Conservation (phyloP, 2,888 invertebrate genomes). For the Drosophila mayaguana region DNA sequence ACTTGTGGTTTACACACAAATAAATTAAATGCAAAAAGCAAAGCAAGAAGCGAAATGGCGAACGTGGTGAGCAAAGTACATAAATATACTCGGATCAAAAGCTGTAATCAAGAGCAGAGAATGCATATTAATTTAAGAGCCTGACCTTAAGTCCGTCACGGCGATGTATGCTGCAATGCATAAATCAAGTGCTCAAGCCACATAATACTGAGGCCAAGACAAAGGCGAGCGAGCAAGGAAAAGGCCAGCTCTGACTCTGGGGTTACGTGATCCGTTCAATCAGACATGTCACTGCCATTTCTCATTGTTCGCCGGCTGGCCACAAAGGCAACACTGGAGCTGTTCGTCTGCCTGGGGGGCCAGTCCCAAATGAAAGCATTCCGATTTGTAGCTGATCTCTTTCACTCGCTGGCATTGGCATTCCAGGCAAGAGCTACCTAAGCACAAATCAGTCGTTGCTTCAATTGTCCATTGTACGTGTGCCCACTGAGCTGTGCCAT, state of each 20-base stretch:
- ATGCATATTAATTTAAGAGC: conserved; percentile 43
- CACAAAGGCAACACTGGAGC: conserved; percentile 13
- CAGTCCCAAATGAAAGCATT: conserved; percentile 25
- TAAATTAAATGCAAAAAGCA: conserved; percentile 36
- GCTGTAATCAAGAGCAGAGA: conserved; percentile 46
- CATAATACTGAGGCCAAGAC: conserved; percentile 7
- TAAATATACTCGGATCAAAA: conserved; percentile 49
- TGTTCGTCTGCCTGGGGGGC: background rate
- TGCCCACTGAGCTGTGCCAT: conserved; percentile 30
- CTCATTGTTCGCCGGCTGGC: conserved; percentile 39
- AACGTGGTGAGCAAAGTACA: conserved; percentile 12
- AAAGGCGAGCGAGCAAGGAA: background rate
- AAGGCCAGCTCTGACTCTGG: background rate
- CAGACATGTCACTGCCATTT: conserved; percentile 46
- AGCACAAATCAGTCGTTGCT: conserved; percentile 55
- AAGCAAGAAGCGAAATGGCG: background rate
- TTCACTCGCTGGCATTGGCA: conserved; percentile 18
- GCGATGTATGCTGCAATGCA: conserved; percentile 30
- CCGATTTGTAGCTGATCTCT: conserved; percentile 36
- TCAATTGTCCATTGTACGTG: conserved; percentile 42
- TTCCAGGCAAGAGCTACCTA: conserved; percentile 26
- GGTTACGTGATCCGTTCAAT: conserved; percentile 39
- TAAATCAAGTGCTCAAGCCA: conserved; percentile 51
- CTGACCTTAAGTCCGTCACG: conserved; percentile 2
- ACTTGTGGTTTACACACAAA: conserved; percentile 47